Evolutionary conservation across 2,113 vertebrate genomes (phyloP), one percentile per base, ranked within the genome.

Genomic region (Perca fluviatilis): DNA sequence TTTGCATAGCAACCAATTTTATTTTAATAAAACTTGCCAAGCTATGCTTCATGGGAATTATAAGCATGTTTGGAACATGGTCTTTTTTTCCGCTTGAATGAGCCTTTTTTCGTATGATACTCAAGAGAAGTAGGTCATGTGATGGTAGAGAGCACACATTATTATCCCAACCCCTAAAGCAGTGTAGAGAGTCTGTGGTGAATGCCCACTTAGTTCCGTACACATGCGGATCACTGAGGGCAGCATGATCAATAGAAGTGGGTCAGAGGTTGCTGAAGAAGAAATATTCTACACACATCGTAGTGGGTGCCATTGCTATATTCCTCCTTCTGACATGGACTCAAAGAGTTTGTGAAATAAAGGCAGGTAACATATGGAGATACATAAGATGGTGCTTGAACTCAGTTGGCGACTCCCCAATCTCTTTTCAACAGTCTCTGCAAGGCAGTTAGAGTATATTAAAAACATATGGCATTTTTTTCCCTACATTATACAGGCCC

Each of bases 61-160:
- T 14, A 57, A 65, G 64, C 77, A 74, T 68, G 77, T 74, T 74
- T 70, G 43, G 61, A 74, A 57, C 1, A 25, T 9, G n/a, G 18
- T 46, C 5, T 49, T 23, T 77, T 27, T 27, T 53, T 27, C 19
- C 70, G 68, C 36, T 66, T 81, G 57, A 68, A 80, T 57, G 62
- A 78, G 74, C 63, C 60, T 21, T 23, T 79, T 23, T 79, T 82
- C n/a, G 27, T 63, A 67, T 75, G 85, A 77, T 75, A 67, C 86
- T 69, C 73, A 43, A 12, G 63, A 88, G 75, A 92, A 92, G 75
- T 90, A 76, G 87, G 90, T 91, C 91, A 89, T 75, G 83, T 64
- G 84, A 77, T 77, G 82, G 61, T 75, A 73, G 76, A 61, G 65
- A 85, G 86, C 65, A 49, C 79, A 72, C 79, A 87, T 89, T 81